phyloP scores from a whole-genome alignment of 2,113 vertebrate genomes.

The Tyto alba region DNA sequence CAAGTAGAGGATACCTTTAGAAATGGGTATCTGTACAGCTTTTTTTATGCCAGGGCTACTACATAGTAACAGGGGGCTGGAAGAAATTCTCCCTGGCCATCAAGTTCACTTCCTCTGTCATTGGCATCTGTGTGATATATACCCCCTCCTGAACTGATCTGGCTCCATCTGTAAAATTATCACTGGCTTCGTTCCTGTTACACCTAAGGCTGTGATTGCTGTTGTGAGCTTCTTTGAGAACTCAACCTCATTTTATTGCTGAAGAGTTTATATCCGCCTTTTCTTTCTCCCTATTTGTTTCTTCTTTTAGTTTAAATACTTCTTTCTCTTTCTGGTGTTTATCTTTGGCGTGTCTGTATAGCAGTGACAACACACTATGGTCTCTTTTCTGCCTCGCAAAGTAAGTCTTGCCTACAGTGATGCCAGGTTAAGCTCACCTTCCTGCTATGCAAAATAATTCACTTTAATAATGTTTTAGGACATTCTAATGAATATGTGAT shows the following conservation, averaged over 20 bases:
- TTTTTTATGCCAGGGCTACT: background rate
- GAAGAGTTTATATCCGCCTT: background rate
- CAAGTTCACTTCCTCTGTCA: background rate
- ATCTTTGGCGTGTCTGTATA: background rate
- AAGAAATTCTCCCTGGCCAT: background rate
- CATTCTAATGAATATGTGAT: background rate
- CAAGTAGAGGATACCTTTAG: background rate
- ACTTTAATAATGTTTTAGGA: background rate
- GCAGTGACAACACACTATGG: background rate
- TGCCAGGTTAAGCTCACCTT: background rate
- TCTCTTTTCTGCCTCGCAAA: background rate
- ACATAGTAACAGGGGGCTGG: background rate
- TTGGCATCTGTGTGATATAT: background rate
- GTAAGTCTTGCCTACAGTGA: background rate
- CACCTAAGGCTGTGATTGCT: background rate
- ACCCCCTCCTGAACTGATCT: background rate
- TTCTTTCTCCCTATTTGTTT: background rate
- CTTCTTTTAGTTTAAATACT: background rate
- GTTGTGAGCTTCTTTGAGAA: background rate
- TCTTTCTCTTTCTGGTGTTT: background rate
- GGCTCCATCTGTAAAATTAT: background rate
- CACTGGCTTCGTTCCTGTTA: rapidly evolving
- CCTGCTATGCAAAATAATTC: background rate
- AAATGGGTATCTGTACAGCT: background rate
- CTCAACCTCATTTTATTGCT: background rate